Conservation (phyloP, 2,888 invertebrate species). For the Seira sanloemensis region DNA sequence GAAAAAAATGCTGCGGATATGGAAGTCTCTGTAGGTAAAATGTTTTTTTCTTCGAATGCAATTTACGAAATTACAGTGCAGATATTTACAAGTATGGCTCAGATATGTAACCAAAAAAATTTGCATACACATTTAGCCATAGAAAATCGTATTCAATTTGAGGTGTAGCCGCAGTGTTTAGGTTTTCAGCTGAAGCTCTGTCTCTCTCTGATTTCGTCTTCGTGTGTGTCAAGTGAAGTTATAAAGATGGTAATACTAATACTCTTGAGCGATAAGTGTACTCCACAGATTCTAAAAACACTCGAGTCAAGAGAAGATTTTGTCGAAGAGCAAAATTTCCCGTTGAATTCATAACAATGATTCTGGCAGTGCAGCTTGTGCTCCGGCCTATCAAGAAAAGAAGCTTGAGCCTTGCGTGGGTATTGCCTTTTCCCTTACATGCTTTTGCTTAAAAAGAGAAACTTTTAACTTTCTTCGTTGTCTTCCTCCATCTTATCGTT, state of each 20-base stretch:
- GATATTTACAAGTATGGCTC: not conserved
- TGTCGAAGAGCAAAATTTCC: not conserved
- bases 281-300: not conserved
- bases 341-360: not conserved
- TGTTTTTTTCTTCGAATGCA: not conserved
- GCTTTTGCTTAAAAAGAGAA: slow-evolving; percentile 15
- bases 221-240: not conserved
- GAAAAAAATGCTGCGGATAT: not conserved
- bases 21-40: not conserved
- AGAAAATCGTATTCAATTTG: not conserved
- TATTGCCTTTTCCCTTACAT: not conserved
- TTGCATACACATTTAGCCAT: not conserved
- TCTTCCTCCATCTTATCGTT: slow-evolving; percentile 25
- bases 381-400: not conserved
- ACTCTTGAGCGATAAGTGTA: not conserved
- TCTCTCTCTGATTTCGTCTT: not conserved
- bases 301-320: not conserved
- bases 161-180: not conserved
- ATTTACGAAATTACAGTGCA: not conserved
- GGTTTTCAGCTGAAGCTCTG: not conserved
- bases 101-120: not conserved
- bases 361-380: not conserved
- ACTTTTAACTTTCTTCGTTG: slow-evolving; percentile 38
- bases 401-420: not conserved
- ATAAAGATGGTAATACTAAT: no score